Evolutionary conservation across 2,113 vertebrate species (phyloP), one percentile per base, ranked within the genome.

Genomic region (Phyllopteryx taeniolatus): DNA sequence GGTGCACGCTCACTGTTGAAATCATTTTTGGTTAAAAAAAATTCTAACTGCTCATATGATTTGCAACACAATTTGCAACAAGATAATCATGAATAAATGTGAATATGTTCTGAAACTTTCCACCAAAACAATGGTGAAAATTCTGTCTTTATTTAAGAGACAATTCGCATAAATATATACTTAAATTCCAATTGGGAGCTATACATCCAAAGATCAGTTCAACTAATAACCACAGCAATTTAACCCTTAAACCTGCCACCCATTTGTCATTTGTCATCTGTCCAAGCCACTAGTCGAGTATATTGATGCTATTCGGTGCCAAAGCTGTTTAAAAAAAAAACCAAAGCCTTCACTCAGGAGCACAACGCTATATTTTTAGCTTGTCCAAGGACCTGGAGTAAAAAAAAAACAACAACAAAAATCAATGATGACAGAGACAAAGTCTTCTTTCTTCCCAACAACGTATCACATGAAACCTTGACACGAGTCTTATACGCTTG

Each of bases 351-450:
- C 73, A 64, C 42, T 61, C 64, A 81, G 68, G 73, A 67, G 73
- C 66, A 77, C 47, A 73, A 54, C 17, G 56, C 71, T 44, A n/a
- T 91, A 89, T 89, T 87, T 88, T 87, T 89, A 90, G 79, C 31
- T 51, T 67, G 62, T 85, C 82, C 83, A 87, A 84, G 81, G 81
- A 82, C 77, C 77, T 72, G 67, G 72, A 72, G 22, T 15, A 44
- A 47, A 1, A 5, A 43, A 13, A 9, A 82, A 70, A 78, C n/a
- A 27, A 27, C 1, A 27, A 27, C 22, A 54, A 79, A 86, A 90
- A 90, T 91, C 88, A 86, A 85, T 89, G 72, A 77, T 85, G 74
- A 66, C 71, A 77, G 79, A 70, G 81, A 72, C 77, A 85, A 81
- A 77, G 74, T 53, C 56, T 74, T 72, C 66, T 13, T 62, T 56